Evolutionary conservation across 2,113 vertebrate genomes (phyloP).

Genomic region (Hippocampus abdominalis): DNA sequence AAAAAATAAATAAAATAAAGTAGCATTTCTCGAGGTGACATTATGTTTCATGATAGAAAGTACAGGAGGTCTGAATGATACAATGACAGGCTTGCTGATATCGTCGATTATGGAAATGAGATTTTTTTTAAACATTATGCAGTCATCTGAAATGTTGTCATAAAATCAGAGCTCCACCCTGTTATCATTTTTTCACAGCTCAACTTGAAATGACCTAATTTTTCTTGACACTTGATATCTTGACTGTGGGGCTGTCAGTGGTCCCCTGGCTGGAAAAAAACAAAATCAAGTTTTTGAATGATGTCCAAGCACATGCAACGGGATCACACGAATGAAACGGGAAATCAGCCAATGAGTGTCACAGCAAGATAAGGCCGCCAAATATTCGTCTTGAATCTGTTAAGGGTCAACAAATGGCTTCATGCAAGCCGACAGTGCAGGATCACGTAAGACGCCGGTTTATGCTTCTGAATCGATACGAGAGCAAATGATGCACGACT

Average conservation of each 20-base stretch:
- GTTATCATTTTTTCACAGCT: background rate
- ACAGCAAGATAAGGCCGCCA: background rate
- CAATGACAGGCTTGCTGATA: background rate
- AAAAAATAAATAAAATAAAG: slow-evolving; percentile 13
- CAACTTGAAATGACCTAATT: background rate
- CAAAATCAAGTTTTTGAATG: background rate
- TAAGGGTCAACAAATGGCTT: background rate
- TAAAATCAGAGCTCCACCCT: no score
- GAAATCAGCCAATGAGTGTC: background rate
- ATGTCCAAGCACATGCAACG: background rate
- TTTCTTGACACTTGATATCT: background rate
- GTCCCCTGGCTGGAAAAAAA: no score
- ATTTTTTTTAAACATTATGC: no score
- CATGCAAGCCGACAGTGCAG: background rate
- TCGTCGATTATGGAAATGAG: background rate
- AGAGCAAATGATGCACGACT: background rate
- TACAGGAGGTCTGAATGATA: background rate
- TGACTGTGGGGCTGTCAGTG: background rate
- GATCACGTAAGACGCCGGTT: background rate
- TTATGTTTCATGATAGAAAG: background rate
- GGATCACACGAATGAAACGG: background rate
- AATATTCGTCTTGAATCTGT: background rate
- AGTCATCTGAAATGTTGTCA: no score
- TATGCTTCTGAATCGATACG: background rate
- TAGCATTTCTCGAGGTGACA: slow-evolving; percentile 41